phyloP scores from a whole-genome alignment of 2,113 vertebrate genomes.

The Rhombomys opimus region DNA sequence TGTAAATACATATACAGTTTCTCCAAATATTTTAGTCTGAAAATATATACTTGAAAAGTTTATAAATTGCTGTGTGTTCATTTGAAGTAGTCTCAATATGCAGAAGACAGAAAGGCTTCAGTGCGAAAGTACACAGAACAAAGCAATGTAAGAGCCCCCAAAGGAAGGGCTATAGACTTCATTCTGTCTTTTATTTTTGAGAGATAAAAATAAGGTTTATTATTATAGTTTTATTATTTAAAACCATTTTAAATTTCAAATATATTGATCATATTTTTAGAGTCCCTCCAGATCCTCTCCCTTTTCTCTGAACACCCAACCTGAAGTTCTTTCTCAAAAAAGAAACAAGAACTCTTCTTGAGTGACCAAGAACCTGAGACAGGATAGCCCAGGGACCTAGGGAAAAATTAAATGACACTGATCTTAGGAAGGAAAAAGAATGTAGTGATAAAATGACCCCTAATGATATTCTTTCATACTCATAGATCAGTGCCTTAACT shows the following conservation, averaged over 20 bases:
- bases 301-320: not conserved
- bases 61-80: not conserved
- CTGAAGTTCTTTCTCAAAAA: not conserved
- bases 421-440: not conserved
- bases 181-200: not conserved
- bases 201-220: not conserved
- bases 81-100: not conserved
- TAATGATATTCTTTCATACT: not conserved
- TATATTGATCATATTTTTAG: not conserved
- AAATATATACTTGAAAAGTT: not conserved
- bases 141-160: not conserved
- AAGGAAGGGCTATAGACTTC: not conserved
- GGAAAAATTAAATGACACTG: too few relatives aligned
- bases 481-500: not conserved
- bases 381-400: too few relatives aligned
- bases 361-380: too few relatives aligned
- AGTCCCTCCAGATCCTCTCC: not conserved
- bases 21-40: not conserved
- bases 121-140: not conserved
- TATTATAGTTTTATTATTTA: not conserved
- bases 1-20: conserved; percentile 31
- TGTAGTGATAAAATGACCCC: not conserved
- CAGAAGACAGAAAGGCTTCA: not conserved
- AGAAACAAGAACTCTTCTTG: not conserved
- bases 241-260: not conserved